phyloP scores from a whole-genome alignment of 2,888 invertebrate species.

The Nudaria mundana region DNA sequence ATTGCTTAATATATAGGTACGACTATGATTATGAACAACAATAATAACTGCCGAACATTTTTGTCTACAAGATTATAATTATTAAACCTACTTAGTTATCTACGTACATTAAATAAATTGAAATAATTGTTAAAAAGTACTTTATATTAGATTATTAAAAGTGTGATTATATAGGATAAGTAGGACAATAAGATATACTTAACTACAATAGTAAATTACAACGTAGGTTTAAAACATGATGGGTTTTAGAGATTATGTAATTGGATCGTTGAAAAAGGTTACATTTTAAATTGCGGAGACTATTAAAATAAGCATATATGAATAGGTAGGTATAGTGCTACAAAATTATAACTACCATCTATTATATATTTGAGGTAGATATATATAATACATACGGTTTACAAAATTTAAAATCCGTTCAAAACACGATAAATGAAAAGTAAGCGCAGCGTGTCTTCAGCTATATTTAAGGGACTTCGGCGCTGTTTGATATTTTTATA shows the following conservation, averaged over 20 bases:
- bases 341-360: background rate
- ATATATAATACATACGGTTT: background rate
- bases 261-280: slow-evolving; percentile 1
- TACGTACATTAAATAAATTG: background rate
- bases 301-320: background rate
- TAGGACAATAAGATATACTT: background rate
- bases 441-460: too few species aligned
- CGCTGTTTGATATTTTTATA: too few species aligned
- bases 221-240: background rate
- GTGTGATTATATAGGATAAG: background rate
- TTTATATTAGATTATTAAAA: background rate
- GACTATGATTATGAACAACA: slow-evolving; percentile 18
- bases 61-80: slow-evolving; percentile 13
- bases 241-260: background rate
- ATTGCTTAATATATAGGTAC: slow-evolving; percentile 17
- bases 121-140: background rate
- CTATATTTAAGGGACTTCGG: too few species aligned
- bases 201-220: background rate
- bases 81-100: slow-evolving; percentile 8
- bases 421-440: too few species aligned
- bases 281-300: background rate
- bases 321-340: background rate
- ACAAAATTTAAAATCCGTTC: background rate
- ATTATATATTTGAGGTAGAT: background rate
- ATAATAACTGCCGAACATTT: slow-evolving; percentile 16